Evolutionary conservation across 2,888 invertebrate genomes (phyloP).

Genomic region (Mechanitis messenoides): DNA sequence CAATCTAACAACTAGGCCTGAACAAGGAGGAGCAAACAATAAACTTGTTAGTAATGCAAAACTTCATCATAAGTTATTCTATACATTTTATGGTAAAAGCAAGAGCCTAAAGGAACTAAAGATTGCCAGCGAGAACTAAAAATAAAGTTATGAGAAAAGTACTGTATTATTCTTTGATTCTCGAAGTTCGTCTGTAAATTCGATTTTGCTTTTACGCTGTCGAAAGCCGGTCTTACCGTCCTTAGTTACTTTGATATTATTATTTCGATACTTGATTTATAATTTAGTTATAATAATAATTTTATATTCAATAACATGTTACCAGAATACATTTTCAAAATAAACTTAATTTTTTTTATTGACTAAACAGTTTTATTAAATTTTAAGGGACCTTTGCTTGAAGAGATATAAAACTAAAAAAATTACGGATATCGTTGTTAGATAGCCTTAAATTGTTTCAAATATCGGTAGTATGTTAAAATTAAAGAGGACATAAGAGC

Average conservation of each 20-base stretch:
- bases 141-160: slow-evolving; percentile 22
- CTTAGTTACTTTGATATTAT: not conserved
- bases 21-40: not conserved
- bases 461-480: no score
- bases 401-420: no score
- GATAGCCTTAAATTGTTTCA: no score
- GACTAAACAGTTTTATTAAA: no score
- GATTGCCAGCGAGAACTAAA: slow-evolving; percentile 12
- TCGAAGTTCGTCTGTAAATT: slow-evolving; percentile 24
- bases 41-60: not conserved
- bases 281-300: not conserved
- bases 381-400: no score
- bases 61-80: not conserved
- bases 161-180: slow-evolving; percentile 27
- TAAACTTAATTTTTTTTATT: no score
- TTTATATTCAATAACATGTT: no score
- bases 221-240: slow-evolving; percentile 10
- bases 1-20: no score
- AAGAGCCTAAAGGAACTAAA: slow-evolving; percentile 1
- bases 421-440: no score
- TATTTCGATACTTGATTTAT: not conserved
- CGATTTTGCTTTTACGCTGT: slow-evolving; percentile 26
- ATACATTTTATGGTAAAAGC: not conserved
- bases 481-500: no score
- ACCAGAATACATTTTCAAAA: no score